A percentile compares a stretch with the other conserved stretches of the same genome.
phyloP scores from a whole-genome alignment of 2,888 invertebrate genomes.

The Mylabris sibirica region DNA sequence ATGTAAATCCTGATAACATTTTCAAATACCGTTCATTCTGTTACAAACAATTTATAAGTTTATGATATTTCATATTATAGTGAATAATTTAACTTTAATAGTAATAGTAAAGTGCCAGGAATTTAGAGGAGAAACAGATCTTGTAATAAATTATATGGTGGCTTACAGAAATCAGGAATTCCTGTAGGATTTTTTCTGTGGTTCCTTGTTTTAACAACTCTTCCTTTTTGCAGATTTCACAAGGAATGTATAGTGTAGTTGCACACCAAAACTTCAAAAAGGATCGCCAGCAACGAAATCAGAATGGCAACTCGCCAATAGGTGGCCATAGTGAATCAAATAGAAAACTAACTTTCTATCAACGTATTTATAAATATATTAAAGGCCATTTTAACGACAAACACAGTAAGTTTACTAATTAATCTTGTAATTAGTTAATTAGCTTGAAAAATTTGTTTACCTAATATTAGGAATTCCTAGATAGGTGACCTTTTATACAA shows the following conservation, averaged over 20 bases:
- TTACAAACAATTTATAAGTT: background rate
- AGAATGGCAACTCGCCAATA: constrained; percentile 25
- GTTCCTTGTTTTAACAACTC: background rate
- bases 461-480: too few species aligned
- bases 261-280: constrained; percentile 36
- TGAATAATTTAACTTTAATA: background rate
- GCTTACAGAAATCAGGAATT: background rate
- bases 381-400: constrained; percentile 35
- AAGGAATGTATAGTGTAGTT: constrained; percentile 39
- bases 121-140: too few species aligned
- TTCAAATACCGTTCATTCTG: background rate
- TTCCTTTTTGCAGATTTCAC: background rate
- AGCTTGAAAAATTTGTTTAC: background rate
- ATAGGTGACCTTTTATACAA: too few species aligned
- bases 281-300: constrained; percentile 29
- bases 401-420: constrained; percentile 28
- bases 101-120: too few species aligned
- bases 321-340: constrained; percentile 27
- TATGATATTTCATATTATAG: background rate
- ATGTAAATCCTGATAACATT: background rate
- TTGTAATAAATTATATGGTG: too few species aligned
- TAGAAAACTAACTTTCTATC: constrained; percentile 32
- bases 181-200: background rate
- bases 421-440: background rate
- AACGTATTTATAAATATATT: constrained; percentile 34